A percentile compares a stretch with the other conserved stretches of the same genome.
Conservation (phyloP, 1,140 invertebrate species). For the Lepidurus arcticus region DNA sequence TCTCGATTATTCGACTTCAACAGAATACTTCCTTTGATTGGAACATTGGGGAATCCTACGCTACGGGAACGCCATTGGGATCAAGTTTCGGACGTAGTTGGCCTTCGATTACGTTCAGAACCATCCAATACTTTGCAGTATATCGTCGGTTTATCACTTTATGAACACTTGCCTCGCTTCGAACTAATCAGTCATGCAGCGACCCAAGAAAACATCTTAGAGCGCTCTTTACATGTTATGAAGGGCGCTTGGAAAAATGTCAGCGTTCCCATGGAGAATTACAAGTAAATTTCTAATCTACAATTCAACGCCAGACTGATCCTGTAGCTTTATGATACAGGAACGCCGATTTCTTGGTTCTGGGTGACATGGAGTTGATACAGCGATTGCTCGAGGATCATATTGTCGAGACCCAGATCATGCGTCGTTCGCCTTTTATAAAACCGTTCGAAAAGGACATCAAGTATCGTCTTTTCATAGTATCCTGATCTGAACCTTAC, state of each 20-base stretch:
- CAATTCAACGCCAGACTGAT: neutral
- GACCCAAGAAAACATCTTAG: conserved; percentile 89
- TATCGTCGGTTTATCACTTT: conserved; percentile 82
- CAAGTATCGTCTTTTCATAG: conserved; percentile 23
- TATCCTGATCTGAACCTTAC: neutral
- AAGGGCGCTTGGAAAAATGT: conserved; percentile 69
- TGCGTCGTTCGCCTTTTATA: conserved; percentile 95
- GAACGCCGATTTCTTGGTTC: conserved; percentile 85
- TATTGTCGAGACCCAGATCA: conserved; percentile 93
- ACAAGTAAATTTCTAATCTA: conserved; percentile 43
- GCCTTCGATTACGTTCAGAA: conserved; percentile 83
- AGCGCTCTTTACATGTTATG: conserved; percentile 86
- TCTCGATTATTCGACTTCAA: conserved; percentile 29
- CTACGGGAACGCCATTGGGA: conserved; percentile 93
- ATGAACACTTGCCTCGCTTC: conserved; percentile 85
- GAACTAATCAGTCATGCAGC: conserved; percentile 89
- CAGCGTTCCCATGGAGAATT: conserved; percentile 40
- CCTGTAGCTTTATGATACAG: conserved; percentile 46
- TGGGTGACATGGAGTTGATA: conserved; percentile 89
- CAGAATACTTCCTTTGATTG: conserved; percentile 63
- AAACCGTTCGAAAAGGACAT: conserved; percentile 73
- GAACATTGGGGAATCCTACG: conserved; percentile 88
- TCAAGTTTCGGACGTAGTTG: conserved; percentile 89
- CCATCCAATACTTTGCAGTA: conserved; percentile 76
- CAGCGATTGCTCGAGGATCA: conserved; percentile 93